Conservation (phyloP, 2,888 invertebrate genomes). For the Cecidostiba fungosa region DNA sequence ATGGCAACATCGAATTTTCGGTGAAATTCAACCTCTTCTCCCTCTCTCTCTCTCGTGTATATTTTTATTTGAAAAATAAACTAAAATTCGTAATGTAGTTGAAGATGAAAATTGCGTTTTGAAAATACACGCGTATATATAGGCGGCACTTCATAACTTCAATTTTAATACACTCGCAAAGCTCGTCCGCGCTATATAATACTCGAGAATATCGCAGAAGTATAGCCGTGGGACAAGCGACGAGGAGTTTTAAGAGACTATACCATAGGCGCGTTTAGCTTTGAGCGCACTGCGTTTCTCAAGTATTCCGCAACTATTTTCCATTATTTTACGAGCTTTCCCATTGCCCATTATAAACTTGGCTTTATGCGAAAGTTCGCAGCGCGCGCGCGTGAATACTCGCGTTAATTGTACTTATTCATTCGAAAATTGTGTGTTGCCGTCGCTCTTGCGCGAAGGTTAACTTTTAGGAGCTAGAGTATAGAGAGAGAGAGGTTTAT, state of each 20-base stretch:
- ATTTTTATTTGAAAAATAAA: no score
- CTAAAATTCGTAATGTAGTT: no score
- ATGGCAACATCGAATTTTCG: background rate
- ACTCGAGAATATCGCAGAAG: background rate
- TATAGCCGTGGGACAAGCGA: background rate
- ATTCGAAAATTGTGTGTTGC: conserved; percentile 19
- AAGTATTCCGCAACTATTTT: conserved; percentile 51
- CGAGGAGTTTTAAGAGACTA: conserved; percentile 29
- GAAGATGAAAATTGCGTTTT: no score
- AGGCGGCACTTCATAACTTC: conserved; percentile 12
- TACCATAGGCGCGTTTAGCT: background rate
- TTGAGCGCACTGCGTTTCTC: conserved; percentile 3
- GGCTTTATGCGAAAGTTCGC: conserved; percentile 10
- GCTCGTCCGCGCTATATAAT: background rate
- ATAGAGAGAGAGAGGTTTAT: background rate
- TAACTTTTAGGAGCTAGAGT: background rate
- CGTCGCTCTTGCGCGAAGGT: background rate
- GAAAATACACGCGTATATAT: background rate
- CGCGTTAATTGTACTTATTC: conserved; percentile 28
- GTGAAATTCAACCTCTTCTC: no score
- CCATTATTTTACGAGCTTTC: conserved; percentile 36
- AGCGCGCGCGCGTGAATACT: background rate
- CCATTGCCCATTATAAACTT: conserved; percentile 42
- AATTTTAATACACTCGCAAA: conserved; percentile 12
- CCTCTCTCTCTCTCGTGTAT: no score